Percentiles rank a stretch among this genome's conserved stretches.
phyloP scores from a whole-genome alignment of 2,797 vertebrate species.

The Lerista edwardsae region DNA sequence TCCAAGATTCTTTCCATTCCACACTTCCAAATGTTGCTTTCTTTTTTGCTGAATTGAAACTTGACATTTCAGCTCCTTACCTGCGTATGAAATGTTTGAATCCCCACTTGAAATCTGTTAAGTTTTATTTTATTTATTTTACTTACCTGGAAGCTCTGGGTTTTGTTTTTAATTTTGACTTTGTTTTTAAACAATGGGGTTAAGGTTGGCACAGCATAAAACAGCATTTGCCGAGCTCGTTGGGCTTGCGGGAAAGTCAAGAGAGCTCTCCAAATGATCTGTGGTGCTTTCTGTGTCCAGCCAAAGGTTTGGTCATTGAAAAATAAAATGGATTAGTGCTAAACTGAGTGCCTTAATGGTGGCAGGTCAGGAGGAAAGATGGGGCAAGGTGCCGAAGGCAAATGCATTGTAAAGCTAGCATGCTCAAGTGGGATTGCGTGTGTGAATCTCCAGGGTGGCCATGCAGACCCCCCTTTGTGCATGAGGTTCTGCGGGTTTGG shows the following conservation, averaged over 20 bases:
- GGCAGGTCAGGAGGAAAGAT: background rate
- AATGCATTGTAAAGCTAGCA: background rate
- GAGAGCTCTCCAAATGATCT: background rate
- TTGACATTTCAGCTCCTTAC: too few species aligned
- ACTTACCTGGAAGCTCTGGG: background rate
- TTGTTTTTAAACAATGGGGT: background rate
- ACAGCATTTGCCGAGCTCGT: background rate
- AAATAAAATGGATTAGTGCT: background rate
- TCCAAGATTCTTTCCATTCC: background rate
- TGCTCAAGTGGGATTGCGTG: background rate
- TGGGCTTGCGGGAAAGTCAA: background rate
- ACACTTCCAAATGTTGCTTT: background rate
- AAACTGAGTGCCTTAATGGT: slow-evolving; percentile 14
- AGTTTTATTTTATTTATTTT: background rate
- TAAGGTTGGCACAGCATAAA: background rate
- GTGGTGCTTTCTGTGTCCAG: background rate
- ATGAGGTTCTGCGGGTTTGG: too few species aligned
- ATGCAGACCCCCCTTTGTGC: too few species aligned
- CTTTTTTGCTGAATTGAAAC: background rate
- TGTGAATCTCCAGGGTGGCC: too few species aligned
- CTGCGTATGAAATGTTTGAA: too few species aligned
- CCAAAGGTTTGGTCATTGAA: background rate
- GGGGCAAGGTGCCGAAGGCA: background rate
- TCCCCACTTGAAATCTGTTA: background rate
- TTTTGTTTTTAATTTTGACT: background rate